Evolutionary conservation across 1,140 invertebrate genomes (phyloP).

Genomic region (Meloidogyne floridensis): DNA sequence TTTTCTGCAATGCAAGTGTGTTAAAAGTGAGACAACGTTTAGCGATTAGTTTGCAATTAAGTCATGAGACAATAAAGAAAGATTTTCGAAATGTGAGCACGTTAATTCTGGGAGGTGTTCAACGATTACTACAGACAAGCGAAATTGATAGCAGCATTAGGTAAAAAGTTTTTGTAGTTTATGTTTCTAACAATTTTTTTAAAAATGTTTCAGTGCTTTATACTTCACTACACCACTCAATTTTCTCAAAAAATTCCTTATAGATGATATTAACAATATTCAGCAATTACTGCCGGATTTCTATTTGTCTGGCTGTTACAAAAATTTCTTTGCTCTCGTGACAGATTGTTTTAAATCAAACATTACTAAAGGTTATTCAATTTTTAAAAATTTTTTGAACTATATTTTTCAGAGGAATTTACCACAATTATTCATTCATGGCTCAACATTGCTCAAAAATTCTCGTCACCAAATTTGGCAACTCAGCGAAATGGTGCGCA

Average conservation of each 20-base stretch:
- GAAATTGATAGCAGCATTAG: constrained; percentile 12
- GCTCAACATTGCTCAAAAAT: constrained; percentile 35
- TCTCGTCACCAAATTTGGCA: constrained; percentile 19
- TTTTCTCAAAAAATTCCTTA: constrained; percentile 44
- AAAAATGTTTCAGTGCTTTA: background rate
- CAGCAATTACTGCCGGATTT: constrained; percentile 42
- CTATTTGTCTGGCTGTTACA: constrained; percentile 52
- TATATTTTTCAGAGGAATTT: constrained; percentile 34
- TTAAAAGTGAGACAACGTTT: constrained; percentile 16
- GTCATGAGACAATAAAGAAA: constrained; percentile 5
- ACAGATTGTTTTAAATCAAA: constrained; percentile 27
- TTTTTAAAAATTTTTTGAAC: background rate
- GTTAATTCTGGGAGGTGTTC: constrained; percentile 34
- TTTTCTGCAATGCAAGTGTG: constrained; percentile 36
- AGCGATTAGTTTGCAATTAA: constrained; percentile 2
- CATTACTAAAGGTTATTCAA: background rate
- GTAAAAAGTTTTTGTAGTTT: background rate
- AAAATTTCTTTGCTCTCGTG: constrained; percentile 40
- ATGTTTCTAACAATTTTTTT: background rate
- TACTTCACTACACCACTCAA: constrained; percentile 23
- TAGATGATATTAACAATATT: constrained; percentile 37
- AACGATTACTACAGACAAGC: constrained; percentile 23
- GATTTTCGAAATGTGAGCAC: constrained; percentile 36
- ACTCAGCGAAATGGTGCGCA: background rate
- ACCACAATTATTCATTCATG: constrained; percentile 17